Evolutionary conservation across 2,113 vertebrate species (phyloP).

Genomic region (Labeo catla): DNA sequence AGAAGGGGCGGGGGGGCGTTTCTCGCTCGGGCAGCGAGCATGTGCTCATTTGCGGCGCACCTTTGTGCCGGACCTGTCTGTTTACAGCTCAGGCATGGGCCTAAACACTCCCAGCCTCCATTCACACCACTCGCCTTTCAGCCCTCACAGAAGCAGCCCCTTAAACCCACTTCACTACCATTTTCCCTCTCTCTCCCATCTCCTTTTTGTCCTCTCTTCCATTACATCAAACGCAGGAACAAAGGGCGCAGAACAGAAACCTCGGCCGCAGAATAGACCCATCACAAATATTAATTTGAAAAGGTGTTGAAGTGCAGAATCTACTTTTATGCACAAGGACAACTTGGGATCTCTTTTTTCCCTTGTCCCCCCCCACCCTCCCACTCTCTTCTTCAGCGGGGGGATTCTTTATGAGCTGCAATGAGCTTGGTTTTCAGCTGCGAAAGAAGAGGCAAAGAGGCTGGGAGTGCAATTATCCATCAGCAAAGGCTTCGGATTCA

Average conservation of each 20-base stretch:
- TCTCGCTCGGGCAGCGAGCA: constrained; percentile 77
- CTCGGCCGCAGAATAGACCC: constrained; percentile 96
- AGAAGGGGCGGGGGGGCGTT: constrained; percentile 69
- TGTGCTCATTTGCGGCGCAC: constrained; percentile 99
- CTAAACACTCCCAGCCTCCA: constrained; percentile 96
- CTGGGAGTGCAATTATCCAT: constrained; percentile 99
- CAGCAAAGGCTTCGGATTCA: constrained; percentile 97
- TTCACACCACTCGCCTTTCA: constrained; percentile 94
- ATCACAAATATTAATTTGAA: constrained; percentile 99
- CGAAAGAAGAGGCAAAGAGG: constrained; percentile 94
- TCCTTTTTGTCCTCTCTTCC: constrained; percentile 99
- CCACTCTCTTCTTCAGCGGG: constrained; percentile 65
- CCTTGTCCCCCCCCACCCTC: constrained; percentile 57
- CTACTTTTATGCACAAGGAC: constrained; percentile 99
- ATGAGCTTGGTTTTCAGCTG: constrained; percentile 99
- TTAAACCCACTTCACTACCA: constrained; percentile 99
- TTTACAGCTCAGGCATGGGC: constrained; percentile 99
- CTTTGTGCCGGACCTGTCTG: constrained; percentile 99
- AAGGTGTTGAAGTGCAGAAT: constrained; percentile 99
- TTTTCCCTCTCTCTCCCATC: constrained; percentile 99
- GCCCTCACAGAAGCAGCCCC: constrained; percentile 99
- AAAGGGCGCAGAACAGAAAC: constrained; percentile 99
- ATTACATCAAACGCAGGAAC: constrained; percentile 99
- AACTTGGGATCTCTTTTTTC: constrained; percentile 94
- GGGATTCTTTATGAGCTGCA: constrained; percentile 94